phyloP scores from a whole-genome alignment of 2,113 vertebrate species.

The Hippocampus comes region DNA sequence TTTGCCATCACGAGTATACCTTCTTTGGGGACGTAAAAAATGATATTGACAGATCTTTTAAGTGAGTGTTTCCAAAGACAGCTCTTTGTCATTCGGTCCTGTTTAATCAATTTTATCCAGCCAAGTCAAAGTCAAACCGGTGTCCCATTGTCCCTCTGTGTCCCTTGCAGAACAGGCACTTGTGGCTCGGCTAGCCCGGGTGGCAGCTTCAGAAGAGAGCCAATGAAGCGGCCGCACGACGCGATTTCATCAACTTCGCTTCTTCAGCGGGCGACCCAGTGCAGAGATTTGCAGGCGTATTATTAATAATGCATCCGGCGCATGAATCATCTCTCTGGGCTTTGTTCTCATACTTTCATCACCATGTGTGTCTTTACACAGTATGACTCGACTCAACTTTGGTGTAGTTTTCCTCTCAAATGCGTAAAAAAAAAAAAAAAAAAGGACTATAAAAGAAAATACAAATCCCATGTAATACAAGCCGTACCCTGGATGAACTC shows the following conservation, averaged over 20 bases:
- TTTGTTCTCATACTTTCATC: slow-evolving; percentile 3
- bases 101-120: slow-evolving; percentile 26
- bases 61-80: slow-evolving; percentile 2
- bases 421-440: not conserved
- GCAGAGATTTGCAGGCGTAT: not conserved
- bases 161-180: slow-evolving; percentile 32
- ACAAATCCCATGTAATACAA: not conserved
- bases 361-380: not conserved
- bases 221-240: slow-evolving; percentile 59
- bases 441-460: too few relatives aligned
- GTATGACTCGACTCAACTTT: not conserved
- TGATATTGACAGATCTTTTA: slow-evolving; percentile 16
- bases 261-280: not conserved
- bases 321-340: not conserved
- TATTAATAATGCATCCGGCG: slow-evolving; percentile 7
- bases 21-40: too few relatives aligned
- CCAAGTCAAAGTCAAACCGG: slow-evolving; percentile 33
- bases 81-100: slow-evolving; percentile 14
- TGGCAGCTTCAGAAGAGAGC: slow-evolving; percentile 47
- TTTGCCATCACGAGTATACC: too few relatives aligned
- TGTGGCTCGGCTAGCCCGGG: slow-evolving; percentile 41
- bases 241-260: slow-evolving; percentile 18
- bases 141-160: slow-evolving; percentile 43
- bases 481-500: not conserved
- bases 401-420: not conserved